Evolutionary conservation across 2,888 invertebrate genomes (phyloP).

Genomic region (Pycnomerus fuliginosus): DNA sequence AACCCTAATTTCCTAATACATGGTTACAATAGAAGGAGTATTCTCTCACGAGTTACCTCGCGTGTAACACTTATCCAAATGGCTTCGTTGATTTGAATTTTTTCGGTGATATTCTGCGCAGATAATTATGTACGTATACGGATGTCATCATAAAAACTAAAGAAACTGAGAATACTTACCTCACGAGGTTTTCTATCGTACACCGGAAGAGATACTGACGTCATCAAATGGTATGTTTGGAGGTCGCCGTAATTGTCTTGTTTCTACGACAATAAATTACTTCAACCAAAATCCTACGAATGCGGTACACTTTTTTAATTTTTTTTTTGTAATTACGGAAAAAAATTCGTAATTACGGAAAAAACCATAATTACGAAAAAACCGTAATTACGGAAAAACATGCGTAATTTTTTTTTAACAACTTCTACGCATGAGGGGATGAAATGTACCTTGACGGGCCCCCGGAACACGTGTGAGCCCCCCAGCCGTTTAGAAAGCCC

Average conservation of each 20-base stretch:
- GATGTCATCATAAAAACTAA: background rate
- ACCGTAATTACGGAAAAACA: too few species aligned
- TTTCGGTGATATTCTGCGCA: constrained; percentile 92
- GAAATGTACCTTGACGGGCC: too few species aligned
- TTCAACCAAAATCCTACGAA: too few species aligned
- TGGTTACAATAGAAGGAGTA: constrained; percentile 9
- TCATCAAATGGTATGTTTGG: constrained; percentile 80
- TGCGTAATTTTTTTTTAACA: too few species aligned
- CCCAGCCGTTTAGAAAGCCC: too few species aligned
- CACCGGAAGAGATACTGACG: constrained; percentile 91
- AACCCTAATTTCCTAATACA: constrained; percentile 9
- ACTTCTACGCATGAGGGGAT: too few species aligned
- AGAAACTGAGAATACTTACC: constrained; percentile 58
- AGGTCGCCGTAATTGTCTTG: constrained; percentile 63
- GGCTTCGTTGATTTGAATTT: constrained; percentile 92
- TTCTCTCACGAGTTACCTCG: constrained; percentile 70
- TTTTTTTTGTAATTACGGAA: too few species aligned
- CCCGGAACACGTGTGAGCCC: too few species aligned
- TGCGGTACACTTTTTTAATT: too few species aligned
- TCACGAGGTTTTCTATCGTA: constrained; percentile 84
- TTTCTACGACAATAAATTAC: constrained; percentile 56
- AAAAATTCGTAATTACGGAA: too few species aligned
- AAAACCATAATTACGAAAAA: too few species aligned
- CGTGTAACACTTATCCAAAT: constrained; percentile 90
- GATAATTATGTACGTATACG: constrained; percentile 41